Percentiles rank a stretch among this genome's conserved stretches.
phyloP scores from a whole-genome alignment of 92 coral and sea anemone genomes.

The Metridium senile region DNA sequence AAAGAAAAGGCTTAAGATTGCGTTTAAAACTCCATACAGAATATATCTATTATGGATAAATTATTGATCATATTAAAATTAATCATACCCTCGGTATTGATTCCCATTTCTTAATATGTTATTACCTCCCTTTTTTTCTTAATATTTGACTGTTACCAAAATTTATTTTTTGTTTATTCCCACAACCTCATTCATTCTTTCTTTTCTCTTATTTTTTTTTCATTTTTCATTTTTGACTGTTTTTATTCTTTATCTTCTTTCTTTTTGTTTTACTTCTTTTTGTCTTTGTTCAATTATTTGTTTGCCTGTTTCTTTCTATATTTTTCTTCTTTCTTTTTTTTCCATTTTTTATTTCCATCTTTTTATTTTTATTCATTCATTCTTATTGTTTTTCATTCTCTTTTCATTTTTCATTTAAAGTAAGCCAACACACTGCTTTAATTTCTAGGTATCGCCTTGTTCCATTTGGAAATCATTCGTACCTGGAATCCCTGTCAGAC shows the following conservation, averaged over 20 bases:
- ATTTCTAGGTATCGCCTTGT: slow-evolving; percentile 89
- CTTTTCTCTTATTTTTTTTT: background rate
- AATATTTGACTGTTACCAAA: too few species aligned
- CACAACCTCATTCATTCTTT: background rate
- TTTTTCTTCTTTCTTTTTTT: background rate
- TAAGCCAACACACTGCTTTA: background rate
- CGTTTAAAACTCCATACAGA: too few species aligned
- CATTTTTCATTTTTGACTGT: background rate
- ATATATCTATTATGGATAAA: too few species aligned
- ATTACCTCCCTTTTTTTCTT: background rate
- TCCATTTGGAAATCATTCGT: slow-evolving; percentile 98
- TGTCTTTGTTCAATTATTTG: background rate
- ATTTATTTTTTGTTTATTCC: background rate
- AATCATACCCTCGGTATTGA: too few species aligned
- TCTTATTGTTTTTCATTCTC: background rate
- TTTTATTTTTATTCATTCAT: background rate
- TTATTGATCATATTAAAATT: too few species aligned
- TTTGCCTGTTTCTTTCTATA: background rate
- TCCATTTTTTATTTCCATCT: background rate
- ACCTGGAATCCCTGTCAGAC: slow-evolving; percentile 88
- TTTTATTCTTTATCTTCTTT: background rate
- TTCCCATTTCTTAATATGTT: background rate
- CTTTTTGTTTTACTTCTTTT: too few species aligned
- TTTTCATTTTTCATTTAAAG: too few species aligned
- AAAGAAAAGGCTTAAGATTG: too few species aligned